These are phyloP conservation scores for Hepsetus odoe DNA, from an alignment of 2,113 vertebrate species.

Conservation along the genomic window DNA sequence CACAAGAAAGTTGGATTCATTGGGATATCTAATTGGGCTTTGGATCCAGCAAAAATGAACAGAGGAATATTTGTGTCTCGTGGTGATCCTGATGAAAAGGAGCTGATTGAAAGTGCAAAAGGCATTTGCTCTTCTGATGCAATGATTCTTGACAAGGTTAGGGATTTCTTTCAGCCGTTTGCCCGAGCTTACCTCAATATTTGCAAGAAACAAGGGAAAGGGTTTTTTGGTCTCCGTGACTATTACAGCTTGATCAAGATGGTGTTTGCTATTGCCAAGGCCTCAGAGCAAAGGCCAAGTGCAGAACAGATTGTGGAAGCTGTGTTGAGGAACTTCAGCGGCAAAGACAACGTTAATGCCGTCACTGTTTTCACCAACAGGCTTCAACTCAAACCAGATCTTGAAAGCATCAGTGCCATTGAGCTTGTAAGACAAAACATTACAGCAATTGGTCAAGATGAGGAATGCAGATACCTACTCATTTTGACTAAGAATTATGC, in stretches of 20 bases:
- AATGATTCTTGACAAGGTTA: conserved; percentile 78
- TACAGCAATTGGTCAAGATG: conserved; percentile 68
- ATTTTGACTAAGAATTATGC: conserved; percentile 91
- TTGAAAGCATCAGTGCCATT: conserved; percentile 75
- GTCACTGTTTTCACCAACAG: conserved; percentile 78
- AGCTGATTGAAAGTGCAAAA: conserved; percentile 86
- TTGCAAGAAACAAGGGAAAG: conserved; percentile 80
- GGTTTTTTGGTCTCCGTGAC: conserved; percentile 95
- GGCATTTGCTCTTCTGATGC: conserved; percentile 89
- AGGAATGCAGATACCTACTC: conserved; percentile 89
- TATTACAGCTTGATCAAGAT: conserved; percentile 98
- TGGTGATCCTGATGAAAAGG: conserved; percentile 81
- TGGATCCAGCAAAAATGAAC: conserved; percentile 99
- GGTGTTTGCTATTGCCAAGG: conserved; percentile 82
- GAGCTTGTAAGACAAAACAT: conserved; percentile 87
- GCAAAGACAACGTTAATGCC: conserved; percentile 81
- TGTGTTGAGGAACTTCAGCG: conserved; percentile 93
- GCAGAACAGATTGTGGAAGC: conserved; percentile 74
- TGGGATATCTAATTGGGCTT: conserved; percentile 97
- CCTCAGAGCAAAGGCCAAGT: conserved; percentile 68
- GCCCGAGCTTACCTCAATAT: conserved; percentile 83
- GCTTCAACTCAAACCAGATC: conserved; percentile 53
- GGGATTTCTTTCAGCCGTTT: conserved; percentile 81
- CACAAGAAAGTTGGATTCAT: conserved; percentile 96
- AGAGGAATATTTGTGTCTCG: conserved; percentile 94